Evolutionary conservation across 2,797 vertebrate genomes (phyloP).

Genomic region (Dryobates pubescens): DNA sequence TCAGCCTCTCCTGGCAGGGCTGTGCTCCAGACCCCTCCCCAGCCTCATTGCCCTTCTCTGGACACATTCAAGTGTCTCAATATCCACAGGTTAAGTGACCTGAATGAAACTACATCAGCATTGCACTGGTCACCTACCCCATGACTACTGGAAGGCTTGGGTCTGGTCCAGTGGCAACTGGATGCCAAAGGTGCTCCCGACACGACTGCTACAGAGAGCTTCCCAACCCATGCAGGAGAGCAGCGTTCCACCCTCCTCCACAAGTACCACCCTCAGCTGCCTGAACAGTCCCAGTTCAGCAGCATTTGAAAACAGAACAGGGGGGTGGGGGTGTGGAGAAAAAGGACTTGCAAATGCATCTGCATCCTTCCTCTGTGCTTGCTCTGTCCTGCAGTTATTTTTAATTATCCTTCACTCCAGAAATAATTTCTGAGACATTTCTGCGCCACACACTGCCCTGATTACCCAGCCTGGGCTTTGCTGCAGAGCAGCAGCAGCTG

Average conservation of each 20-base stretch:
- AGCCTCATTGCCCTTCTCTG: too few species aligned
- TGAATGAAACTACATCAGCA: too few species aligned
- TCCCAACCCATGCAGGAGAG: rapidly evolving
- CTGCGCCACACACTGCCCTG: not conserved
- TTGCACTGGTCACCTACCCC: too few species aligned
- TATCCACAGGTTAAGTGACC: too few species aligned
- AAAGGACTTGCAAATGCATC: not conserved
- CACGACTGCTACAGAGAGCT: rapidly evolving
- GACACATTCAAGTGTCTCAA: too few species aligned
- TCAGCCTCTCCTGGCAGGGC: too few species aligned
- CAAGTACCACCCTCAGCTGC: not conserved
- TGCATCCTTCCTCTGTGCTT: not conserved
- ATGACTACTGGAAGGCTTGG: too few species aligned
- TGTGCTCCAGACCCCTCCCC: too few species aligned
- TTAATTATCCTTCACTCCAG: not conserved
- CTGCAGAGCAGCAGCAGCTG: not conserved
- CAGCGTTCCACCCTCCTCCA: rapidly evolving
- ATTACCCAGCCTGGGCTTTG: not conserved
- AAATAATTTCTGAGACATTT: not conserved
- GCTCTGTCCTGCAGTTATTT: not conserved
- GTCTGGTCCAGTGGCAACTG: not conserved
- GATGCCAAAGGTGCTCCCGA: not conserved
- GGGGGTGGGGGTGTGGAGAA: too few species aligned
- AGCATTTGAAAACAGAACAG: not conserved
- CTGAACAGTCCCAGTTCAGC: not conserved